These are phyloP conservation scores for Takifugu bimaculatus DNA, from an alignment of 2,113 vertebrate genomes.

Conservation along the genomic window DNA sequence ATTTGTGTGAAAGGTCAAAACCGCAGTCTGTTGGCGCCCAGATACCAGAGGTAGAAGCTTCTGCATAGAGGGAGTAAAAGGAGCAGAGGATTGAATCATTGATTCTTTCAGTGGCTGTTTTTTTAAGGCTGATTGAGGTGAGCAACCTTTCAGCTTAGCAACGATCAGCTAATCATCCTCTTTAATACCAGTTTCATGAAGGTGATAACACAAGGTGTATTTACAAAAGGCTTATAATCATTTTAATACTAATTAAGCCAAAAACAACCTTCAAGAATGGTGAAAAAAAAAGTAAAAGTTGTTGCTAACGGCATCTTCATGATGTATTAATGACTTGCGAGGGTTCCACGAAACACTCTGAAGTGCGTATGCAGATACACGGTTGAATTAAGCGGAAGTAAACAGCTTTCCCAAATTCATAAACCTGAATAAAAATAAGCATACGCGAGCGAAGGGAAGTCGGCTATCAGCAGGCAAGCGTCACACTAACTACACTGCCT, in stretches of 20 bases:
- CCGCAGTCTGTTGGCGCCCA: slow-evolving; percentile 57
- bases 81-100: slow-evolving; percentile 28
- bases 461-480: slow-evolving; percentile 40
- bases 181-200: slow-evolving; percentile 54
- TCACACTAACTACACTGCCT: slow-evolving; percentile 33
- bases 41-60: slow-evolving; percentile 45
- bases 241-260: too few relatives aligned
- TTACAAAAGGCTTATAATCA: too few relatives aligned
- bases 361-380: too few relatives aligned
- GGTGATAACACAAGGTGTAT: too few relatives aligned
- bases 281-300: too few relatives aligned
- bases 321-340: too few relatives aligned
- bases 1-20: slow-evolving; percentile 72
- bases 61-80: slow-evolving; percentile 9
- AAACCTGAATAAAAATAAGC: slow-evolving; percentile 16
- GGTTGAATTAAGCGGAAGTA: too few relatives aligned
- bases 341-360: too few relatives aligned
- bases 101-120: slow-evolving; percentile 27
- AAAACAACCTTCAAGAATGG: too few relatives aligned
- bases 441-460: too few relatives aligned
- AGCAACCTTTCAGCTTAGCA: slow-evolving; percentile 32
- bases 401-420: too few relatives aligned
- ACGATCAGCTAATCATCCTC: slow-evolving; percentile 55
- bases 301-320: too few relatives aligned
- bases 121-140: slow-evolving; percentile 51